These are phyloP conservation scores for Poecilobothrus nobilitatus DNA, from an alignment of 2,888 invertebrate genomes.

Conservation along the genomic window DNA sequence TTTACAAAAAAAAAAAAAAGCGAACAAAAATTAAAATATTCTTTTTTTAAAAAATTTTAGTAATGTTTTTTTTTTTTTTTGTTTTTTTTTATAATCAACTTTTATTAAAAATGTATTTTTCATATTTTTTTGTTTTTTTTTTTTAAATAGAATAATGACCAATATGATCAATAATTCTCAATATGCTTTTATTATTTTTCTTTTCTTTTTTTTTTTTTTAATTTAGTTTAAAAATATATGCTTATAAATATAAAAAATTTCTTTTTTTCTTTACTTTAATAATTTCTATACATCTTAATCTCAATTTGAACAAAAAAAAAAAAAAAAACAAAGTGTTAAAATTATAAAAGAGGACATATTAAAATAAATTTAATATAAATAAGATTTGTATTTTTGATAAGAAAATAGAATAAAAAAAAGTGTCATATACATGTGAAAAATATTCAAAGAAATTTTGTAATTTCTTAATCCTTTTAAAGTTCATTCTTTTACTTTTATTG, in stretches of 20 bases:
- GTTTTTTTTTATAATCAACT: neutral
- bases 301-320: neutral
- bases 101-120: neutral
- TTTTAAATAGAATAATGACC: neutral
- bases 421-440: too few relatives aligned
- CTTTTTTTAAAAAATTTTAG: too few relatives aligned
- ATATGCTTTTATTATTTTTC: neutral
- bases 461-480: too few relatives aligned
- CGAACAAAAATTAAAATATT: neutral
- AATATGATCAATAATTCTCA: neutral
- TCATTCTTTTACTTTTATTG: too few relatives aligned
- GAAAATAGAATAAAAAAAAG: too few relatives aligned
- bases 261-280: neutral
- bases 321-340: too few relatives aligned
- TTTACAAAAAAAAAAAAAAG: neutral
- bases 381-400: too few relatives aligned
- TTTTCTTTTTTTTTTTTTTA: neutral
- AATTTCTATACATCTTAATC: neutral
- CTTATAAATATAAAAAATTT: neutral
- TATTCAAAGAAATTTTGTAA: too few relatives aligned
- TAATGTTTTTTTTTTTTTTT: neutral
- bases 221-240: neutral
- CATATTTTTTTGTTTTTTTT: neutral
- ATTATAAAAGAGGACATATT: too few relatives aligned
- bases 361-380: too few relatives aligned